Percentiles rank a stretch among this genome's conserved stretches.
phyloP scores from a whole-genome alignment of 1,140 invertebrate species.

The Nylanderia fulva region DNA sequence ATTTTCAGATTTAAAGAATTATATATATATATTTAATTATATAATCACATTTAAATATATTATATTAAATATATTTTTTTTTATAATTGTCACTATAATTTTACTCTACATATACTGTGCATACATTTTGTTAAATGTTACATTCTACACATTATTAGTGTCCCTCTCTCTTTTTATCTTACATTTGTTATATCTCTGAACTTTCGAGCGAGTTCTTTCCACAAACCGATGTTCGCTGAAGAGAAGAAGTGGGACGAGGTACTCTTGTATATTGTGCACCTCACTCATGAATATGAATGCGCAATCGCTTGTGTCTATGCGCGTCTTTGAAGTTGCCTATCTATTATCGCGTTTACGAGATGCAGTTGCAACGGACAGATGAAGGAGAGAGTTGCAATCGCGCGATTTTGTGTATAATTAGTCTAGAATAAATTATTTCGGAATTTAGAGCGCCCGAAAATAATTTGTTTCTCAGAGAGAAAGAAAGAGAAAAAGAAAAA shows the following conservation, averaged over 20 bases:
- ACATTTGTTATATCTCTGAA: slow-evolving; percentile 38
- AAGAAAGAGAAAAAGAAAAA: slow-evolving; percentile 48
- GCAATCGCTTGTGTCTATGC: slow-evolving; percentile 33
- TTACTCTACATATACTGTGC: too few relatives aligned
- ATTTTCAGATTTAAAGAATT: too few relatives aligned
- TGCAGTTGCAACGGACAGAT: background rate
- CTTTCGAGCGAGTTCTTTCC: slow-evolving; percentile 25
- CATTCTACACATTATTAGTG: background rate
- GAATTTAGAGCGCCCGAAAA: slow-evolving; percentile 63
- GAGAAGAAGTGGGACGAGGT: slow-evolving; percentile 32
- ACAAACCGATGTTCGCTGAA: slow-evolving; percentile 15
- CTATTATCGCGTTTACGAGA: slow-evolving; percentile 60
- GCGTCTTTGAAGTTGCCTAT: slow-evolving; percentile 59
- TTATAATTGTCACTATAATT: too few relatives aligned
- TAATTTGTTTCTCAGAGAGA: slow-evolving; percentile 60
- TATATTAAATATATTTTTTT: too few relatives aligned
- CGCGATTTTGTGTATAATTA: slow-evolving; percentile 27
- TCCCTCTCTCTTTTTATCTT: background rate
- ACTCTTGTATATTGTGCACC: slow-evolving; percentile 11
- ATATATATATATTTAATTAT: too few relatives aligned
- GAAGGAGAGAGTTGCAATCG: background rate
- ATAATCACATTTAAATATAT: too few relatives aligned
- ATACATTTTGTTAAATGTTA: background rate
- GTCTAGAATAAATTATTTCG: slow-evolving; percentile 25
- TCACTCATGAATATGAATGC: slow-evolving; percentile 64